phyloP scores from a whole-genome alignment of 2,797 vertebrate genomes.

The Rallus crepitans region DNA sequence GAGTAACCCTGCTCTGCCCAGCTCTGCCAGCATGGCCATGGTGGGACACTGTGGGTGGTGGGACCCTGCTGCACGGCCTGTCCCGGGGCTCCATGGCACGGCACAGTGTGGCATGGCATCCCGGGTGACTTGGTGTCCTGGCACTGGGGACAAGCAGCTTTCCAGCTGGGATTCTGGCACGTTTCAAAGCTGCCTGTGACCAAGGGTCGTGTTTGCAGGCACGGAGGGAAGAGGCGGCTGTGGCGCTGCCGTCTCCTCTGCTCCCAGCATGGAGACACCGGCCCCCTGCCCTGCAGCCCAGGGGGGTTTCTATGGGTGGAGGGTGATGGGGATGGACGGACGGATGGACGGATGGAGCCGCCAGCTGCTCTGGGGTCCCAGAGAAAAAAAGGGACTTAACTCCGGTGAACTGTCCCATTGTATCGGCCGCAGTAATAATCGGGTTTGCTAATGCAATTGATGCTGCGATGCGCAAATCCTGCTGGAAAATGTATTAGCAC shows the following conservation, averaged over 20 bases:
- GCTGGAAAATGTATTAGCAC: slow-evolving; percentile 75
- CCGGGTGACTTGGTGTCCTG: neutral
- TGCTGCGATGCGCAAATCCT: slow-evolving; percentile 61
- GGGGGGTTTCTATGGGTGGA: neutral
- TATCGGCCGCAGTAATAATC: slow-evolving; percentile 51
- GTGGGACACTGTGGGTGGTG: neutral
- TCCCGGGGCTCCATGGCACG: neutral
- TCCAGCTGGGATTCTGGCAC: neutral
- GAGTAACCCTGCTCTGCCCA: neutral
- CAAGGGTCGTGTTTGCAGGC: neutral
- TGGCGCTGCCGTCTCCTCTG: fast-evolving
- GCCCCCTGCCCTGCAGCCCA: neutral
- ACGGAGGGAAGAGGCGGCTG: neutral
- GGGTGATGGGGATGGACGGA: neutral
- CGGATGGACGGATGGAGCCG: neutral
- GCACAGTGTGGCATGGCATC: neutral
- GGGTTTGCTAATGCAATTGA: slow-evolving; percentile 69
- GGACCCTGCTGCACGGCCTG: neutral
- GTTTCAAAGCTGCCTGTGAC: neutral
- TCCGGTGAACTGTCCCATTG: slow-evolving; percentile 41
- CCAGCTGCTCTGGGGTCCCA: neutral
- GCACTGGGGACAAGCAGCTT: neutral
- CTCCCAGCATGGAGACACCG: neutral
- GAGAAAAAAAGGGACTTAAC: slow-evolving; percentile 25
- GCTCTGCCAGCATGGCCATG: fast-evolving